Conservation (phyloP, 2,797 vertebrate genomes). For the Oceanodroma leucorhoa region DNA sequence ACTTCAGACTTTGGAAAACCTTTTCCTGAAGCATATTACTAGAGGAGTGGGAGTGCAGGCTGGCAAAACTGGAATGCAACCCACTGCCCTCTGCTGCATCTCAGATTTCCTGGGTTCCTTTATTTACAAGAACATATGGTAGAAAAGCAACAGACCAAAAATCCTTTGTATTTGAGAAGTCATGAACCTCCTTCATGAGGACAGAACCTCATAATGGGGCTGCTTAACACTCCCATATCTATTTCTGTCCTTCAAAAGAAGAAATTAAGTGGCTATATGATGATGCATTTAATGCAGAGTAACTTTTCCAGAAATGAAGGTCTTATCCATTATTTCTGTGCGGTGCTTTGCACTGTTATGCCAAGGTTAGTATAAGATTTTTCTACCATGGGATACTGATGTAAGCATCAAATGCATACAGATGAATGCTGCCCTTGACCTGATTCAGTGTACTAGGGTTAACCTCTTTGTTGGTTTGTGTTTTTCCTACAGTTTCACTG, state of each 20-base stretch:
- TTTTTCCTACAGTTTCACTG: not conserved
- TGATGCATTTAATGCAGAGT: not conserved
- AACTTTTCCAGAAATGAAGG: not conserved
- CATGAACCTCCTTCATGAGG: not conserved
- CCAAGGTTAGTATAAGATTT: not conserved
- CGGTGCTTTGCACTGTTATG: not conserved
- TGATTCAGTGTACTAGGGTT: not conserved
- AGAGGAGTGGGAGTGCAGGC: not conserved
- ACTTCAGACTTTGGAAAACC: not conserved
- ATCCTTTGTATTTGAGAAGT: not conserved
- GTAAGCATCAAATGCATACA: not conserved
- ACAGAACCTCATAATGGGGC: not conserved
- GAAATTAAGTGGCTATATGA: not conserved
- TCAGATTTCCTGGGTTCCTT: not conserved
- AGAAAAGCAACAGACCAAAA: not conserved
- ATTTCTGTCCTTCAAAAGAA: not conserved
- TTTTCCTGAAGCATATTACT: not conserved
- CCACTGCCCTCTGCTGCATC: not conserved
- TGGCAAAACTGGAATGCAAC: not conserved
- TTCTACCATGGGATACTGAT: not conserved
- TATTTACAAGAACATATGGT: not conserved
- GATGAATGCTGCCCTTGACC: not conserved
- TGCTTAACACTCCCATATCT: not conserved
- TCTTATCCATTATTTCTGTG: not conserved
- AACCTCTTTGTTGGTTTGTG: not conserved